phyloP scores from a whole-genome alignment of 2,888 invertebrate species.

The Resseliella maxima region DNA sequence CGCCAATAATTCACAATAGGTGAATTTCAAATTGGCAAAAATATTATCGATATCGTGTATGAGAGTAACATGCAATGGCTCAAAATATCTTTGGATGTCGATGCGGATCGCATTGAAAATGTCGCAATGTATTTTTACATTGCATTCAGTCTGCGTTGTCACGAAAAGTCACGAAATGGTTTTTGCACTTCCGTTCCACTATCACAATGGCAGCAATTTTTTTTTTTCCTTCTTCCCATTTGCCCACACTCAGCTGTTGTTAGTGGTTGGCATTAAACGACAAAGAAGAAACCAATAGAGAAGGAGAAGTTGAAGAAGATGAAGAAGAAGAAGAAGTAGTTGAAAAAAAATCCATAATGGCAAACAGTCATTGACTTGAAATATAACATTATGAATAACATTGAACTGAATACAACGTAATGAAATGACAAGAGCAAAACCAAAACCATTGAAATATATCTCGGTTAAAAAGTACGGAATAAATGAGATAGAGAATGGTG shows the following conservation, averaged over 20 bases:
- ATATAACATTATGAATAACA: constrained; percentile 22
- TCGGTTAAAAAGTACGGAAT: constrained; percentile 1
- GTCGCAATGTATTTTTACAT: neutral
- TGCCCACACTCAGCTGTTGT: neutral
- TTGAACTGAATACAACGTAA: neutral
- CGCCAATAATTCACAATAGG: constrained; percentile 47
- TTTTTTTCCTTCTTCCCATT: neutral
- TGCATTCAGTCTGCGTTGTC: neutral
- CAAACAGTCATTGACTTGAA: constrained; percentile 28
- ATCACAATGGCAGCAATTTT: too few relatives aligned
- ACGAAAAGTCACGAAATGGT: constrained; percentile 23
- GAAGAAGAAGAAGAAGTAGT: neutral
- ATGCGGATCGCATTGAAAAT: neutral
- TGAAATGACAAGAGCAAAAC: constrained; percentile 46
- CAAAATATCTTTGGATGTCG: neutral
- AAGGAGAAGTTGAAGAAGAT: neutral
- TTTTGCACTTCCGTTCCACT: neutral
- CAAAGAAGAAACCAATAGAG: too few relatives aligned
- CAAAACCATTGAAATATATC: neutral
- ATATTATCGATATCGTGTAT: neutral
- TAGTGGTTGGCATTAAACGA: neutral
- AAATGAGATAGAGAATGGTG: constrained; percentile 4
- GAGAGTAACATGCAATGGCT: neutral
- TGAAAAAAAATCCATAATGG: neutral
- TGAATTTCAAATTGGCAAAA: neutral